A percentile compares a stretch with the other conserved stretches of the same genome.
Conservation (phyloP, 2,888 invertebrate species). For the Trilocha varians region DNA sequence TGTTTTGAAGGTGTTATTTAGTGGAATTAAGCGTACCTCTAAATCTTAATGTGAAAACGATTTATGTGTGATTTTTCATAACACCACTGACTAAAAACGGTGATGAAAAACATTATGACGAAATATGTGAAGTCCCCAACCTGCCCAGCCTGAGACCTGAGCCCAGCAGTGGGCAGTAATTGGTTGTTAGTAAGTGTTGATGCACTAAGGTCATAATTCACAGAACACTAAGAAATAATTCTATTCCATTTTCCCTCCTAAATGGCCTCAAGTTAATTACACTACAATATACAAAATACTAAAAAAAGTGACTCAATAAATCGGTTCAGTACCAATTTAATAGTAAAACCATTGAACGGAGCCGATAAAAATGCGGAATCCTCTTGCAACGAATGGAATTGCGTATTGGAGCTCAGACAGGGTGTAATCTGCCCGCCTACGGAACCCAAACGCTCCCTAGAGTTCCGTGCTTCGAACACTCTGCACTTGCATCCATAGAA, state of each 20-base stretch:
- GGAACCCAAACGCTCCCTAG: slow-evolving; percentile 62
- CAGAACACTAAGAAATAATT: too few relatives aligned
- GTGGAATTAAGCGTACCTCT: too few relatives aligned
- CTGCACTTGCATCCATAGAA: slow-evolving; percentile 47
- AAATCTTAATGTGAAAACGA: too few relatives aligned
- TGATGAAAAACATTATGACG: too few relatives aligned
- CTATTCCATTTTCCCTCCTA: background rate
- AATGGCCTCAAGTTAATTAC: background rate
- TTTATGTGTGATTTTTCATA: too few relatives aligned
- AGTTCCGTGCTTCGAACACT: slow-evolving; percentile 37
- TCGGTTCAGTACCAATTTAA: slow-evolving; percentile 35
- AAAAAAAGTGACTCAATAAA: background rate
- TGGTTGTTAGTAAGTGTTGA: too few relatives aligned
- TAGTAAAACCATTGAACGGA: slow-evolving; percentile 38
- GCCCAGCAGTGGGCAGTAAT: too few relatives aligned
- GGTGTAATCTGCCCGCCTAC: slow-evolving; percentile 67
- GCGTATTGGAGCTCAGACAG: slow-evolving; percentile 69
- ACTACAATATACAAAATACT: background rate
- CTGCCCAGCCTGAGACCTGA: too few relatives aligned
- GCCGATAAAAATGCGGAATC: slow-evolving; percentile 65
- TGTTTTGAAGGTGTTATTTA: too few relatives aligned
- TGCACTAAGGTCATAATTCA: too few relatives aligned
- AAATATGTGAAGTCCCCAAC: too few relatives aligned
- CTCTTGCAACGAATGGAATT: slow-evolving; percentile 63
- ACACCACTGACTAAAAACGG: too few relatives aligned